Evolutionary conservation across 2,113 vertebrate genomes (phyloP).

Genomic region (Erythrocercus mccallii): DNA sequence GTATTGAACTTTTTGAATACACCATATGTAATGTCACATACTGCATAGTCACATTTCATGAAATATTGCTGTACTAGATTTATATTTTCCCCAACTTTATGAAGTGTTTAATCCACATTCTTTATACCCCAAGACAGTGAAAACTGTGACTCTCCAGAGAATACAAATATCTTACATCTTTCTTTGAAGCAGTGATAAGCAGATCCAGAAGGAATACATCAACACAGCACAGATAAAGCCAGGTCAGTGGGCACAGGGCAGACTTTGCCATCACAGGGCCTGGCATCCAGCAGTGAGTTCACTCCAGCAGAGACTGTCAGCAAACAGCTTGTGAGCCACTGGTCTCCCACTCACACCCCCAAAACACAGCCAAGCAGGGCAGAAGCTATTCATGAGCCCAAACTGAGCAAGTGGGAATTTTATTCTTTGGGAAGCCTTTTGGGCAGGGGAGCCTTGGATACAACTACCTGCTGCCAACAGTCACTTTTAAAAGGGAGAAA

Average conservation of each 20-base stretch:
- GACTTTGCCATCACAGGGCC: background rate
- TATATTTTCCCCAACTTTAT: background rate
- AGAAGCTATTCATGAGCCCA: rapidly evolving
- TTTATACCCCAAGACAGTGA: background rate
- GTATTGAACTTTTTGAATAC: background rate
- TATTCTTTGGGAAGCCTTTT: background rate
- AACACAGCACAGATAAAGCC: background rate
- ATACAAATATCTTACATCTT: background rate
- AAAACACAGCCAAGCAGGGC: background rate
- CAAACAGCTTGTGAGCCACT: background rate
- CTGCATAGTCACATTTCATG: background rate
- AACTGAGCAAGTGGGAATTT: background rate
- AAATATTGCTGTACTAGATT: background rate
- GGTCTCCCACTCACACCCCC: background rate
- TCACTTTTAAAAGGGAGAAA: background rate
- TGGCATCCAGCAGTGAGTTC: background rate
- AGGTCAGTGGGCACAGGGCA: background rate
- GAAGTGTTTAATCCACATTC: background rate
- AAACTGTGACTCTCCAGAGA: background rate
- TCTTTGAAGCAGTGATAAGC: background rate
- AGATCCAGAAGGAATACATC: background rate
- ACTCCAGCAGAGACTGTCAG: background rate
- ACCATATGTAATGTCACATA: background rate
- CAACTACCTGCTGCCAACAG: background rate
- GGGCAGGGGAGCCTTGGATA: background rate